These are phyloP conservation scores for Chelonia mydas DNA, from an alignment of 2,797 vertebrate species.

Conservation along the genomic window DNA sequence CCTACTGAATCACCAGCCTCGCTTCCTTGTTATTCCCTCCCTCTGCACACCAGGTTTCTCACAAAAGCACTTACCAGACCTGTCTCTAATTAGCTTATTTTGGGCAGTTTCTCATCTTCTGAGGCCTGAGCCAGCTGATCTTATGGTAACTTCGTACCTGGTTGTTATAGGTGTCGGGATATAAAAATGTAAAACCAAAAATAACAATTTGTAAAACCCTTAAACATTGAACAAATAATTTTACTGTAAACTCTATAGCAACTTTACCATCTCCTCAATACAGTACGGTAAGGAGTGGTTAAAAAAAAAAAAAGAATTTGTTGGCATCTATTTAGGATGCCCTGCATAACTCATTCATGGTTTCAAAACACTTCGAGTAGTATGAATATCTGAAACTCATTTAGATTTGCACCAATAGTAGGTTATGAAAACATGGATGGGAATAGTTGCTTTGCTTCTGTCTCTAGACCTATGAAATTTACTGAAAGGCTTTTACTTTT, in stretches of 20 bases:
- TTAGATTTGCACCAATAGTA: background rate
- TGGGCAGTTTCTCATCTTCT: background rate
- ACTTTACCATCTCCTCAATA: background rate
- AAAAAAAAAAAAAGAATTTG: background rate
- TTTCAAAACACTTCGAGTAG: background rate
- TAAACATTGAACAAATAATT: background rate
- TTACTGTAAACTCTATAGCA: background rate
- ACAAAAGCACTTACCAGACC: background rate
- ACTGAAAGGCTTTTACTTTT: constrained; percentile 35
- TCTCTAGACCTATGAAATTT: constrained; percentile 4
- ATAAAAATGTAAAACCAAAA: background rate
- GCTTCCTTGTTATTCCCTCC: background rate
- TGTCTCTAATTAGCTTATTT: background rate
- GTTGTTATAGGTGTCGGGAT: background rate
- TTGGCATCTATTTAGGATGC: background rate
- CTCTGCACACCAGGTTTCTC: background rate
- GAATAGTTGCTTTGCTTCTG: background rate
- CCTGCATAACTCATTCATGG: background rate
- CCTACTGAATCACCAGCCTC: background rate
- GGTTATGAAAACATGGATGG: background rate
- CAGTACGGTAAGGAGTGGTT: background rate
- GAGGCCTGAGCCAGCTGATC: background rate
- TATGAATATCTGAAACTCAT: background rate
- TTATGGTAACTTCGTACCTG: background rate
- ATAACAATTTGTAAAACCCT: background rate